Conservation (phyloP, 2,888 invertebrate species). For the Lycophotia porphyrea region DNA sequence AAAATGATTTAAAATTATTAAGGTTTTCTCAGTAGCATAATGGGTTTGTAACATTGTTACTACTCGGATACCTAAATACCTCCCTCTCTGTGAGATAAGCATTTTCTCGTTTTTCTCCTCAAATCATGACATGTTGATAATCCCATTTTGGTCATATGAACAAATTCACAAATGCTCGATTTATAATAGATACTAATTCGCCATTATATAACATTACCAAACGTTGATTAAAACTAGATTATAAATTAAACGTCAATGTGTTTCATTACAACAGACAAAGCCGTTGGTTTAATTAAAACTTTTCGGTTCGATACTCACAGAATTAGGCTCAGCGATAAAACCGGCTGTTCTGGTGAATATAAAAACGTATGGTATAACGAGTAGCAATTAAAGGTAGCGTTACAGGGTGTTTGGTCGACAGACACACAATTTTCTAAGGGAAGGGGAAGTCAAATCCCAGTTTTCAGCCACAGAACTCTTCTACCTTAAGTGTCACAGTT, state of each 20-base stretch:
- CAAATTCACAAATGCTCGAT: background rate
- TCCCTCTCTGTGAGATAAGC: no score
- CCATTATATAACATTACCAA: slow-evolving; percentile 13
- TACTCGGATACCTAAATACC: background rate
- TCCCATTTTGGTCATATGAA: background rate
- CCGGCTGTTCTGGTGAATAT: slow-evolving; percentile 38
- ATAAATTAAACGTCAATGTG: slow-evolving; percentile 43
- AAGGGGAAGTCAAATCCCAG: background rate
- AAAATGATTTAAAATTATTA: background rate
- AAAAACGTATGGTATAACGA: slow-evolving; percentile 39
- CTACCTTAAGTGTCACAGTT: background rate
- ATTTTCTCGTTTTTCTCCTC: background rate
- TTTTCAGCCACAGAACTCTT: background rate
- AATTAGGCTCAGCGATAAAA: slow-evolving; percentile 49
- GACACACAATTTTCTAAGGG: background rate
- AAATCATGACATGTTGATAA: background rate
- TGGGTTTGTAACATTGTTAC: background rate
- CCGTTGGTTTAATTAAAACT: slow-evolving; percentile 55
- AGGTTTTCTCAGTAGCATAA: background rate
- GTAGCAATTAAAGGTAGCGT: slow-evolving; percentile 28
- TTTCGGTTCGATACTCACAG: slow-evolving; percentile 31
- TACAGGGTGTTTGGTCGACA: background rate
- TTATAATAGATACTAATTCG: slow-evolving; percentile 6
- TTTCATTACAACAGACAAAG: slow-evolving; percentile 35
- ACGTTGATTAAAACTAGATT: slow-evolving; percentile 38